Evolutionary conservation across 1,140 invertebrate species (phyloP).

Genomic region (Thaumatotibia leucotreta): DNA sequence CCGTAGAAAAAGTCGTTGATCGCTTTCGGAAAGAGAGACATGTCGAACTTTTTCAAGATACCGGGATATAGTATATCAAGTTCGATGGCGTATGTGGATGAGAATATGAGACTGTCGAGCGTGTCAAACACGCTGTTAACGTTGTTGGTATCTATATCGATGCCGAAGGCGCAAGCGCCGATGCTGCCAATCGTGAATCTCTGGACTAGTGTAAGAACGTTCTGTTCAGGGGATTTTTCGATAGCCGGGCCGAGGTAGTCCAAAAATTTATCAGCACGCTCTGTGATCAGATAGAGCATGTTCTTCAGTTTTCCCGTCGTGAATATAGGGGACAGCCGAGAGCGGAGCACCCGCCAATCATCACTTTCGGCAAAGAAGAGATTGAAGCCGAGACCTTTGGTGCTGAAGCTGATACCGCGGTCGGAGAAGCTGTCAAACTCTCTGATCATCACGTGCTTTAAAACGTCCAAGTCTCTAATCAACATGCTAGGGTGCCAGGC

Average conservation of each 20-base stretch:
- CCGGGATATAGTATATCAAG: background rate
- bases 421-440: slow-evolving; percentile 75
- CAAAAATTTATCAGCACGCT: slow-evolving; percentile 37
- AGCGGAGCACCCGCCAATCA: slow-evolving; percentile 73
- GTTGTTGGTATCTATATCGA: slow-evolving; percentile 59
- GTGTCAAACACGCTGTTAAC: background rate
- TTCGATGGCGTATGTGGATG: background rate
- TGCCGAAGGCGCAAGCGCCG: slow-evolving; percentile 73
- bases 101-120: slow-evolving; percentile 3
- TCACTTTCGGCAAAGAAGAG: slow-evolving; percentile 57
- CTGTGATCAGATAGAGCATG: slow-evolving; percentile 57
- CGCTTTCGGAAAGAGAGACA: background rate
- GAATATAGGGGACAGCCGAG: slow-evolving; percentile 74
- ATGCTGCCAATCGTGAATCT: slow-evolving; percentile 75
- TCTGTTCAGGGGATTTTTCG: slow-evolving; percentile 26
- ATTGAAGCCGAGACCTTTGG: slow-evolving; percentile 63
- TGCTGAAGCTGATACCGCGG: slow-evolving; percentile 53
- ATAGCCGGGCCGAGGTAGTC: slow-evolving; percentile 22
- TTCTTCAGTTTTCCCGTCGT: slow-evolving; percentile 76
- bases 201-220: slow-evolving; percentile 57
- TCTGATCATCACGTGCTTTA: slow-evolving; percentile 77
- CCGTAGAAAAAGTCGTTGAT: slow-evolving; percentile 11
- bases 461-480: slow-evolving; percentile 75
- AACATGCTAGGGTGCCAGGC: slow-evolving; percentile 56
- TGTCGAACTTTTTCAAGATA: slow-evolving; percentile 2